These are phyloP conservation scores for Nannobrachium achirus DNA, from an alignment of 2,113 vertebrate species.

Conservation along the genomic window DNA sequence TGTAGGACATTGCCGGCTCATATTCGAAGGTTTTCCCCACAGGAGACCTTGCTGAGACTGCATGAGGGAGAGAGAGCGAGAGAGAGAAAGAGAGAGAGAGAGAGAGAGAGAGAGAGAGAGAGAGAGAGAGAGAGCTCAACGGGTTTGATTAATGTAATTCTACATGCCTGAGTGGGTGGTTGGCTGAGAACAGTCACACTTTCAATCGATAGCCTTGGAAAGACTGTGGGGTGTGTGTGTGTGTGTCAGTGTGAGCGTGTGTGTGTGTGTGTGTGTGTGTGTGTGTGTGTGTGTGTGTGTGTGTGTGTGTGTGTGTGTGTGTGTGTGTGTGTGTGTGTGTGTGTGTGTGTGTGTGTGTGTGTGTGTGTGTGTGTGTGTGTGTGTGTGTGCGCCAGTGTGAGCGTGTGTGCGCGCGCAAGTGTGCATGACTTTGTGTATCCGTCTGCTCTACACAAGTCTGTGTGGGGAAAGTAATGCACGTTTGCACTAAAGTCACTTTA, in stretches of 20 bases:
- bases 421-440: too few relatives aligned
- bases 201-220: neutral
- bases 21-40: neutral
- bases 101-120: neutral
- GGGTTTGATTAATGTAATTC: slow-evolving; percentile 3
- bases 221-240: neutral
- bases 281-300: neutral
- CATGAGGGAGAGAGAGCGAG: neutral
- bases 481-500: neutral
- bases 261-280: neutral
- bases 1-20: neutral
- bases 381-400: neutral
- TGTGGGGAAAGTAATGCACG: neutral
- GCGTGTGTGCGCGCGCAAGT: too few relatives aligned
- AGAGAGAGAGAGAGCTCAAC: neutral
- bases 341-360: neutral
- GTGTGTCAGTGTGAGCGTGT: neutral
- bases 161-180: slow-evolving; percentile 11
- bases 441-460: slow-evolving; percentile 1
- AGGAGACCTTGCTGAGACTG: neutral
- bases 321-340: neutral
- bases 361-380: neutral
- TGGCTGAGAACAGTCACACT: neutral
- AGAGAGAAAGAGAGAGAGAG: neutral
- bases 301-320: neutral